Evolutionary conservation across 2,113 vertebrate genomes (phyloP).

Genomic region (Mormyrus iriodes): DNA sequence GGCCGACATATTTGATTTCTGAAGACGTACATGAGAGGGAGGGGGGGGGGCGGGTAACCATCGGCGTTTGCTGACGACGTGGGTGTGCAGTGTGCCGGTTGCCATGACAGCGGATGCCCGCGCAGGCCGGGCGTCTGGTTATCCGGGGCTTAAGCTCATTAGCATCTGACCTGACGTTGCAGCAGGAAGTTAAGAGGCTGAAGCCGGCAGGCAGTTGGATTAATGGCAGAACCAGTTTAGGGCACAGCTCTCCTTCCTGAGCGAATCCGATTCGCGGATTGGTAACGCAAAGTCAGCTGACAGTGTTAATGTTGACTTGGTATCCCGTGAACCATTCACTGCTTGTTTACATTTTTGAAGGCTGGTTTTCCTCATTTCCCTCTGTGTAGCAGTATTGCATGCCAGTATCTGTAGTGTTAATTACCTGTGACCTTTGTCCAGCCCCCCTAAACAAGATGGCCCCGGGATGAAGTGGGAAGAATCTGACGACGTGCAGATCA

Average conservation of each 20-base stretch:
- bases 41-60: conserved; percentile 44
- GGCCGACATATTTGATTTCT: conserved; percentile 90
- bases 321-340: not conserved
- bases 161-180: not conserved
- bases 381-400: not conserved
- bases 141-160: conserved; percentile 2
- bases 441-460: conserved; percentile 52
- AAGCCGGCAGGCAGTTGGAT: not conserved
- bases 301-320: not conserved
- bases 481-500: conserved; percentile 39
- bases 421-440: conserved; percentile 30
- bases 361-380: not conserved
- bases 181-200: not conserved
- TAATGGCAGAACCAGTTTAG: not conserved
- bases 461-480: conserved; percentile 49
- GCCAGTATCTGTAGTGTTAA: not conserved
- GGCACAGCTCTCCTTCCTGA: not conserved
- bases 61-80: conserved; percentile 37
- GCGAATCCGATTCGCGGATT: not conserved
- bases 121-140: not conserved
- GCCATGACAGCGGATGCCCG: not conserved
- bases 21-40: conserved; percentile 61
- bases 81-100: conserved; percentile 33
- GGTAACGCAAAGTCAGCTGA: not conserved
- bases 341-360: not conserved